phyloP scores from a whole-genome alignment of 2,888 invertebrate genomes.

The Rosalia funebris region DNA sequence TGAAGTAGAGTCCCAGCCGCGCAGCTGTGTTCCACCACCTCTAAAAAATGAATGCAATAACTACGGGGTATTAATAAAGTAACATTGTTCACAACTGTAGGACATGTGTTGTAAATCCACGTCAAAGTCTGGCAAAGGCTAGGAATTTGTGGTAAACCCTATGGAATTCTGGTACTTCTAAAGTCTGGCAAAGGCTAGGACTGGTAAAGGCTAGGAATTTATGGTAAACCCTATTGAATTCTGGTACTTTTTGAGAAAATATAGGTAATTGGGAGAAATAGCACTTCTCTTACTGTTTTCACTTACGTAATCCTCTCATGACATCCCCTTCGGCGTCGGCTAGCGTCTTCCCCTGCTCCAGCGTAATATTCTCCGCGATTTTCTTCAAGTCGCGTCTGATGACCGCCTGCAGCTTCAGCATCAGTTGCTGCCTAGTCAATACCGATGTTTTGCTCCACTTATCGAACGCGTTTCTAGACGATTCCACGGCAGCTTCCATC shows the following conservation, averaged over 20 bases:
- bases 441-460: conserved; percentile 93
- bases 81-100: too few relatives aligned
- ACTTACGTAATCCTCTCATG: conserved; percentile 94
- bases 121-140: too few relatives aligned
- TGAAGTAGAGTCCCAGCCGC: conserved; percentile 91
- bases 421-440: conserved; percentile 84
- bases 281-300: too few relatives aligned
- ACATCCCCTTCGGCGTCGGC: conserved; percentile 99
- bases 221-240: too few relatives aligned
- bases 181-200: too few relatives aligned
- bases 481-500: conserved; percentile 88
- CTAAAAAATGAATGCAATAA: conserved; percentile 63
- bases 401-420: conserved; percentile 78
- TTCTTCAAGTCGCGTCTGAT: conserved; percentile 89
- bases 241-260: too few relatives aligned
- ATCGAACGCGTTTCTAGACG: conserved; percentile 79
- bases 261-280: too few relatives aligned
- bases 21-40: conserved; percentile 97
- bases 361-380: conserved; percentile 90
- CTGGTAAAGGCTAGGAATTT: too few relatives aligned
- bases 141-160: too few relatives aligned
- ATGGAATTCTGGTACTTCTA: too few relatives aligned
- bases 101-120: too few relatives aligned
- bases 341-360: conserved; percentile 97
- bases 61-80: too few relatives aligned